These are phyloP conservation scores for Spinus pinus DNA, from an alignment of 2,797 vertebrate genomes.

Conservation along the genomic window DNA sequence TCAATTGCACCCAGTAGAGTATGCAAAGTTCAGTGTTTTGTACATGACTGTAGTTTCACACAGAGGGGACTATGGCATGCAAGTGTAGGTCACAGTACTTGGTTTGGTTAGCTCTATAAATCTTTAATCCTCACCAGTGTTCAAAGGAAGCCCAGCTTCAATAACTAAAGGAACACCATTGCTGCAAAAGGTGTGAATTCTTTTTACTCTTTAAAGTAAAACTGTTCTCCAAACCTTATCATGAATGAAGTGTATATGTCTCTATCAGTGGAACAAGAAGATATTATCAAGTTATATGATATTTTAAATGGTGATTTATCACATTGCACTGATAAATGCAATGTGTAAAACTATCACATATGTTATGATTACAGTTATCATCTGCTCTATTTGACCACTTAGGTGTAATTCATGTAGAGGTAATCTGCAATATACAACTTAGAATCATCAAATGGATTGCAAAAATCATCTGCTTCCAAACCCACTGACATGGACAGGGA, in stretches of 20 bases:
- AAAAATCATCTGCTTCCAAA: neutral
- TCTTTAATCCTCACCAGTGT: neutral
- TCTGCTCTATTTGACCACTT: neutral
- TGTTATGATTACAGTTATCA: neutral
- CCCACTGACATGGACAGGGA: neutral
- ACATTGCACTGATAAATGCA: neutral
- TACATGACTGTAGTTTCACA: neutral
- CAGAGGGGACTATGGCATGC: neutral
- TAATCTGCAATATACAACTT: fast-evolving
- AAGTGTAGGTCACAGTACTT: neutral
- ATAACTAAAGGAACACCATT: neutral
- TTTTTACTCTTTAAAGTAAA: neutral
- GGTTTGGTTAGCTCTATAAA: neutral
- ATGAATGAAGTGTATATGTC: neutral
- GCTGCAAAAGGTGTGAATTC: neutral
- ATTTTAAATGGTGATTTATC: neutral
- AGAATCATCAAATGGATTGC: neutral
- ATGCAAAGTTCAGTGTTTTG: neutral
- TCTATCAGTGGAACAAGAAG: neutral
- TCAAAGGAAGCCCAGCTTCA: neutral
- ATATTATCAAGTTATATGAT: neutral
- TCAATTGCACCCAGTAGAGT: neutral
- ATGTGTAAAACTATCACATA: neutral
- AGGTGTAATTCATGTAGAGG: neutral
- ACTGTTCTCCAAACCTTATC: neutral